Percentiles rank a stretch among this genome's conserved stretches.
Conservation (phyloP, 2,797 vertebrate genomes). For the Enteromius unitaeniatus region DNA sequence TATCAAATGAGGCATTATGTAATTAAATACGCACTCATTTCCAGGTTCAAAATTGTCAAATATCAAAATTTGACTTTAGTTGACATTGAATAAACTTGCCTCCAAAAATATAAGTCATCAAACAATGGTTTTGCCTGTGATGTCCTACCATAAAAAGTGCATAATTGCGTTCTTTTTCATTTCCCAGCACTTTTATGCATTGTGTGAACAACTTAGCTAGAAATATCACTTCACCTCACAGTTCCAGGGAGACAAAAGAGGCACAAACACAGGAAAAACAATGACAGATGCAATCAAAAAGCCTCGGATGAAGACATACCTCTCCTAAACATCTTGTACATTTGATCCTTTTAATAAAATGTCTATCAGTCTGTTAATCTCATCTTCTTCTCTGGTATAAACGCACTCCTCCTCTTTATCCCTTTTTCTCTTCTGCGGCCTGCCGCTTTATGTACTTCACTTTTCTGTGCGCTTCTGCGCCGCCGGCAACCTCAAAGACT, state of each 20-base stretch:
- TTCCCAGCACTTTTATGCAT: not conserved
- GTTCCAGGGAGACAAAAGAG: not conserved
- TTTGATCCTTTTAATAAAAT: conserved; percentile 10
- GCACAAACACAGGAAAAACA: not conserved
- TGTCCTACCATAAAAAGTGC: not conserved
- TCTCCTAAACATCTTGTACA: conserved; percentile 14
- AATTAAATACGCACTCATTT: not conserved
- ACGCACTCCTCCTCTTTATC: not conserved
- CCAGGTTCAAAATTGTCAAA: not conserved
- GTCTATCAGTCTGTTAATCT: conserved; percentile 5
- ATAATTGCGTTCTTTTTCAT: not conserved
- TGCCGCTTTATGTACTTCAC: not conserved
- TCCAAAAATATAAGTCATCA: not conserved
- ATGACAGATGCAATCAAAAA: conserved; percentile 21
- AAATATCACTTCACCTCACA: not conserved
- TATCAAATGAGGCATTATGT: not conserved
- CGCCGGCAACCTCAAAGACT: conserved; percentile 64
- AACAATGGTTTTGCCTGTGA: not conserved
- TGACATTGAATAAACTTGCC: not conserved
- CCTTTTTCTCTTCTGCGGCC: not conserved
- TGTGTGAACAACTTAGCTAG: conserved; percentile 1
- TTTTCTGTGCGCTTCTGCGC: conserved; percentile 53
- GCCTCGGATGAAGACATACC: conserved; percentile 28
- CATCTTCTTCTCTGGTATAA: conserved; percentile 19
- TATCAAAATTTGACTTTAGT: not conserved